Evolutionary conservation across 2,113 vertebrate genomes (phyloP), one percentile per base, ranked within the genome.

Genomic region (Hippoglossus stenolepis): DNA sequence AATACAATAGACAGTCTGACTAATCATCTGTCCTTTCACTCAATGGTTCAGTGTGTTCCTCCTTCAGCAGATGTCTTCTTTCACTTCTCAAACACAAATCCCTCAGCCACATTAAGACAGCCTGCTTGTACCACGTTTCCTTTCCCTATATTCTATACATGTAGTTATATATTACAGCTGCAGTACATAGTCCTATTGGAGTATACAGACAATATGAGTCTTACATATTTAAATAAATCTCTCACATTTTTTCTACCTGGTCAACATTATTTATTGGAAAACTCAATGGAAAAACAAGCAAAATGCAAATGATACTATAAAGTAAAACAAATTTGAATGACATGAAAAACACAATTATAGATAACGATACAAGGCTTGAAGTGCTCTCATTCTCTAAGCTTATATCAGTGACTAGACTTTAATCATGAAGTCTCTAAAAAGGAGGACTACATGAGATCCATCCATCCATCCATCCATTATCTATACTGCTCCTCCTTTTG

Each of bases 1-100:
- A 8, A n/a, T n/a, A 28, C 8, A 56, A 11, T 3, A 20, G 21
- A 31, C 11, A 47, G 45, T 11, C 1, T 35, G 24, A 38, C 5
- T 35, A 38, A n/a, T 35, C 21, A 73, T 49, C 21, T 15, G 3
- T 14, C 21, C 17, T 49, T 51, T 60, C 17, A 45, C 57, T 47
- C 21, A 14, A 38, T 23, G 65, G 49, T 13, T 0, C 57, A 65
- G 31, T 40, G 0, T 73, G 67, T 15, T 51, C 28, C 18, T 11
- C 45, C 40, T 70, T 57, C 31, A 70, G 71, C 6, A 64, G 51
- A 68, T 60, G 28, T 45, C 24, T 47, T 76, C 38, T 57, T 11
- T 53, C 14, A n/a, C 15, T 47, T 35, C 9, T 9, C 45, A 51
- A 20, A 28, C 12, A 11, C 12, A 49, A 21, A 18, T 70, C 24